Conservation (phyloP, 2,113 vertebrate species). For the Setophaga kirtlandii region DNA sequence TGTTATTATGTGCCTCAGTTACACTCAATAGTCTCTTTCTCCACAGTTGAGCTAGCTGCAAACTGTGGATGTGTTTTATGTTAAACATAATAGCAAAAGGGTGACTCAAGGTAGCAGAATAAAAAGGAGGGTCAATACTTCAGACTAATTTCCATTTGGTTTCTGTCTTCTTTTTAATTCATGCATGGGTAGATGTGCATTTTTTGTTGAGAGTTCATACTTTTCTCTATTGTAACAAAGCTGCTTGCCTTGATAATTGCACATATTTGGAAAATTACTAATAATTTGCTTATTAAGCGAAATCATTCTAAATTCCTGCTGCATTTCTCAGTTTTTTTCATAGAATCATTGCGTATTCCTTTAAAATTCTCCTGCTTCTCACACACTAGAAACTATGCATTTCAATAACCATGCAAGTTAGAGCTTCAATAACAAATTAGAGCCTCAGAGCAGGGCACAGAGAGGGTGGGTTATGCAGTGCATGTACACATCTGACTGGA, state of each 20-base stretch:
- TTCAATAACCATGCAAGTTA: neutral
- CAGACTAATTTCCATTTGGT: neutral
- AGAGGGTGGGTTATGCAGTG: neutral
- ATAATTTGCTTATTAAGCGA: neutral
- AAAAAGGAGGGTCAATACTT: neutral
- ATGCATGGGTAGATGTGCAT: neutral
- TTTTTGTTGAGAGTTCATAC: neutral
- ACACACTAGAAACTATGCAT: neutral
- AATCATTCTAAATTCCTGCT: neutral
- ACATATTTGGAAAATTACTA: neutral
- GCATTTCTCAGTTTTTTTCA: neutral
- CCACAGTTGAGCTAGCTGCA: neutral
- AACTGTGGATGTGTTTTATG: neutral
- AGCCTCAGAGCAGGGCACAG: neutral
- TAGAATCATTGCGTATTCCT: neutral
- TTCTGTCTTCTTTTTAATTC: neutral
- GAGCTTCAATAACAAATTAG: conserved; percentile 6
- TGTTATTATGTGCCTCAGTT: neutral
- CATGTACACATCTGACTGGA: neutral
- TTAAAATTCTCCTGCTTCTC: neutral
- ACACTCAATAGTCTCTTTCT: neutral
- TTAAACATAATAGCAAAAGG: neutral
- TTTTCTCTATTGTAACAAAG: neutral
- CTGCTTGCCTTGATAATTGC: neutral
- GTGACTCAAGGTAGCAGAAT: neutral